A percentile compares a stretch with the other conserved stretches of the same genome.
phyloP scores from a whole-genome alignment of 2,113 vertebrate genomes.

The Protobothrops mucrosquamatus region DNA sequence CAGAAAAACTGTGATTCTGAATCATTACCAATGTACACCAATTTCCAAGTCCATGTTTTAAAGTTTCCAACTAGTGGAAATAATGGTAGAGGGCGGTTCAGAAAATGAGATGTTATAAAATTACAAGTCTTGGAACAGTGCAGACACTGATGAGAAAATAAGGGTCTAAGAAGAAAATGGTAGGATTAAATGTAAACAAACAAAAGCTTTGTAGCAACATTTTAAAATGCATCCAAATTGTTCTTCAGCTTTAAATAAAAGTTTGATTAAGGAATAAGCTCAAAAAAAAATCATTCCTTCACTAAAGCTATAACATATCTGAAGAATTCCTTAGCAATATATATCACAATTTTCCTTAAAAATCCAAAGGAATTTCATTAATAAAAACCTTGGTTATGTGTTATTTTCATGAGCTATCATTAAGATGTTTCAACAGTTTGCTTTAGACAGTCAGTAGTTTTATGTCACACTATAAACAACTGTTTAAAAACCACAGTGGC shows the following conservation, averaged over 20 bases:
- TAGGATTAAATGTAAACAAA: conserved; percentile 2
- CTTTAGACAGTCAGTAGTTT: background rate
- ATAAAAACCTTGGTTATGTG: background rate
- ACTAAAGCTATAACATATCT: background rate
- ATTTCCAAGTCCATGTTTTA: background rate
- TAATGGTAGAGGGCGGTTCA: background rate
- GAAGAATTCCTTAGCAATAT: background rate
- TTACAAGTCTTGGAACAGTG: background rate
- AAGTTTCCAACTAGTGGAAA: background rate
- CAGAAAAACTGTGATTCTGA: background rate
- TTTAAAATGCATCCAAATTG: background rate
- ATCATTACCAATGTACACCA: background rate
- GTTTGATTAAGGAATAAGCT: background rate
- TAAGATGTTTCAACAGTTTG: background rate
- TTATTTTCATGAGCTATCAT: background rate
- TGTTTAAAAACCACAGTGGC: background rate
- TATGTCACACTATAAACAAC: background rate
- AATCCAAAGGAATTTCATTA: background rate
- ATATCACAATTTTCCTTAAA: background rate
- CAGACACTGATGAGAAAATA: background rate
- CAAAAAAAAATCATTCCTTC: background rate
- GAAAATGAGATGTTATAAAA: background rate
- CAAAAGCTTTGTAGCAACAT: background rate
- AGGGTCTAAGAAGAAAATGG: background rate
- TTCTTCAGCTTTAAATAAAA: background rate